Percentiles rank a stretch among this genome's conserved stretches.
Conservation (phyloP, 2,888 invertebrate species). For the Oscheius sp. region DNA sequence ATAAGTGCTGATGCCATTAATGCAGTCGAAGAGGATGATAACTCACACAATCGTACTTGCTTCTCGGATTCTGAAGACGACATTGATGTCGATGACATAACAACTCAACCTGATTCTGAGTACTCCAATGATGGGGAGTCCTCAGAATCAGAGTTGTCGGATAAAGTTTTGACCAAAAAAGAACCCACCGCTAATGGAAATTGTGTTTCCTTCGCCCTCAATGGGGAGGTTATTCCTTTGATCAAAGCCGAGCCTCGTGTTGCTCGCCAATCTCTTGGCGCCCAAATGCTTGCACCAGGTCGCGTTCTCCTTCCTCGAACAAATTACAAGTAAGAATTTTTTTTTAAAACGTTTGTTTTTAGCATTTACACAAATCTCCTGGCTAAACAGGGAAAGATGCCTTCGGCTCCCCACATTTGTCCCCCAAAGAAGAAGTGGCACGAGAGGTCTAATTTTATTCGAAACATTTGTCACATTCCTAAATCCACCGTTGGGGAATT, state of each 20-base stretch:
- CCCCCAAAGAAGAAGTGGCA: conserved; percentile 31
- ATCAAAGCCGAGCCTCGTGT: neutral
- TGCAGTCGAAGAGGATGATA: conserved; percentile 27
- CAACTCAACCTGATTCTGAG: conserved; percentile 32
- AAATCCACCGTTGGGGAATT: no score
- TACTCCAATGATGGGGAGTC: conserved; percentile 51
- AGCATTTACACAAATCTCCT: conserved; percentile 24
- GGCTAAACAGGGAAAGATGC: conserved; percentile 37
- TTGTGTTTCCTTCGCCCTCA: no score
- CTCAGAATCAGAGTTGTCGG: conserved; percentile 47
- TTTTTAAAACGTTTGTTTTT: neutral
- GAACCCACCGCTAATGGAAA: neutral
- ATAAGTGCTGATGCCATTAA: conserved; percentile 44
- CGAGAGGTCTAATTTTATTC: neutral
- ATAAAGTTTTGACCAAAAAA: conserved; percentile 14
- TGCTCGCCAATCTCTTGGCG: neutral
- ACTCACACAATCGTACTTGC: neutral
- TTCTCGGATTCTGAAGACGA: conserved; percentile 16
- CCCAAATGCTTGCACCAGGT: neutral
- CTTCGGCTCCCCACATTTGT: conserved; percentile 47
- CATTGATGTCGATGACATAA: conserved; percentile 1
- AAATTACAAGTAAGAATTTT: conserved; percentile 8
- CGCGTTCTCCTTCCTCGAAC: neutral
- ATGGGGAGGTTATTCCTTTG: neutral
- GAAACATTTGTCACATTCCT: neutral